Percentiles rank a stretch among this genome's conserved stretches.
Conservation (phyloP, 1,140 invertebrate genomes). For the Drosophila simulans region DNA sequence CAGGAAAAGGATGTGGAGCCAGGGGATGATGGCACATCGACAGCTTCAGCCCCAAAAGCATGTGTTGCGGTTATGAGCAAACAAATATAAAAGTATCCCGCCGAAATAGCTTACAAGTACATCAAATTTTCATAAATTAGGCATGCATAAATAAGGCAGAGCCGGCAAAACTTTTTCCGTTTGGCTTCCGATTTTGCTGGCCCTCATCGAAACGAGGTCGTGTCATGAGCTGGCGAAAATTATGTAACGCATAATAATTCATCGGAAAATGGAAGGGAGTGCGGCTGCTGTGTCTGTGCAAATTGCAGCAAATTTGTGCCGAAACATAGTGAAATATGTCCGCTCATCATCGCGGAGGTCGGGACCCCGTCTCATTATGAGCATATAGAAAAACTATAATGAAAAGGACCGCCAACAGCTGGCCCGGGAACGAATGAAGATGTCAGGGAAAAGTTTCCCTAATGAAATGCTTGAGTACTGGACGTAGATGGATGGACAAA, state of each 20-base stretch:
- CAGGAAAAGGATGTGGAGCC: slow-evolving; percentile 10
- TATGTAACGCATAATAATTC: slow-evolving; percentile 81
- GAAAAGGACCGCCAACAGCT: slow-evolving; percentile 43
- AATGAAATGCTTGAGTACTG: slow-evolving; percentile 46
- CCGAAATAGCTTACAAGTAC: slow-evolving; percentile 82
- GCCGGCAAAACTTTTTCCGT: slow-evolving; percentile 62
- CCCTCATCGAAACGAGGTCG: slow-evolving; percentile 20
- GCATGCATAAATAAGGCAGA: slow-evolving; percentile 77
- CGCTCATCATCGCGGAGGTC: slow-evolving; percentile 63
- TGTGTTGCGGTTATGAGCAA: slow-evolving; percentile 80
- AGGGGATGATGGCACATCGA: slow-evolving; percentile 25
- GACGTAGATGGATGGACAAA: slow-evolving; percentile 25
- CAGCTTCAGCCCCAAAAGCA: slow-evolving; percentile 50
- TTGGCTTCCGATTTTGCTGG: slow-evolving; percentile 9
- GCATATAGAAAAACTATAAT: slow-evolving; percentile 26
- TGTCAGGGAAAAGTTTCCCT: slow-evolving; percentile 33
- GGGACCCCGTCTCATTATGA: slow-evolving; percentile 36
- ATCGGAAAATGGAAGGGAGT: slow-evolving; percentile 43
- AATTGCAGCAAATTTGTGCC: slow-evolving; percentile 75
- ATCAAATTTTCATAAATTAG: slow-evolving; percentile 84
- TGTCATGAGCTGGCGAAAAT: slow-evolving; percentile 79
- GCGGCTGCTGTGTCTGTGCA: slow-evolving; percentile 43
- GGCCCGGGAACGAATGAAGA: slow-evolving; percentile 35
- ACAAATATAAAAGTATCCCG: slow-evolving; percentile 82
- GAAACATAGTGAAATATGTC: slow-evolving; percentile 72